Base-by-base conservation (phyloP, 2,888 invertebrate genomes). In the Monoplex corrugatus region DNA sequence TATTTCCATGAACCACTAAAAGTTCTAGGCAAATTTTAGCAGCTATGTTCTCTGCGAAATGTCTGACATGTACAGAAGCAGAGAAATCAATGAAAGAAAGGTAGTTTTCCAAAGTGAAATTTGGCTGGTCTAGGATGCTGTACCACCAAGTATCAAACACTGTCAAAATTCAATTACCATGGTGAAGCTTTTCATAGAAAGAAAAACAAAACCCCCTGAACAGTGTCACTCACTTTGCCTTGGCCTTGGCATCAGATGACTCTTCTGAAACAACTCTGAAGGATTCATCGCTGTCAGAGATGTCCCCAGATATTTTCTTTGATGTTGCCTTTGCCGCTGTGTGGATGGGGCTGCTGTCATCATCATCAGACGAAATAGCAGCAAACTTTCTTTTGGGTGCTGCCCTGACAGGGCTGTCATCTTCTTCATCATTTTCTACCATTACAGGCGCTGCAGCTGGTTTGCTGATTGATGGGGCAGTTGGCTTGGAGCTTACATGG, bases 251-350 rank as follows among this genome's bases (percentile, higher is more conserved):
- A 2, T 16, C 19, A 23, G 45, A 45, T 35, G 86, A 28, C 2
- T 72, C 13, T 28, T 86, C 44, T 32, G 75, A 45, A 43, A 80
- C 86, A 35, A 88, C 89, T 45, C 89, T 90, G 89, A 89, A 91
- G 2, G 86, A 35, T 6, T 89, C 82, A 43, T 90, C 78, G 19
- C 78, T 80, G 78, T 80, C 78, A 28, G 78, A 80, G 28, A 80
- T 38, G 75, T 23, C 43, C 23, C 40, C 43, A 23, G 13, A 23
- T 16, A 43, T 3, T 19, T 80, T 80, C 43, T 80, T 40, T 10
- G 43, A 0, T 40, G 78, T 16, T 16, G 75, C 75, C 75, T 75
- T 43, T 23, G 19, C 78, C 28, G 40, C 5, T n/a, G n/a, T n/a
- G 13, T 40, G 40, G 23, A 43, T 10, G 28, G 78, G 78, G 43